A percentile compares a stretch with the other conserved stretches of the same genome.
These are phyloP conservation scores for Macrophya alboannulata DNA, from an alignment of 2,888 invertebrate genomes.

Conservation along the genomic window DNA sequence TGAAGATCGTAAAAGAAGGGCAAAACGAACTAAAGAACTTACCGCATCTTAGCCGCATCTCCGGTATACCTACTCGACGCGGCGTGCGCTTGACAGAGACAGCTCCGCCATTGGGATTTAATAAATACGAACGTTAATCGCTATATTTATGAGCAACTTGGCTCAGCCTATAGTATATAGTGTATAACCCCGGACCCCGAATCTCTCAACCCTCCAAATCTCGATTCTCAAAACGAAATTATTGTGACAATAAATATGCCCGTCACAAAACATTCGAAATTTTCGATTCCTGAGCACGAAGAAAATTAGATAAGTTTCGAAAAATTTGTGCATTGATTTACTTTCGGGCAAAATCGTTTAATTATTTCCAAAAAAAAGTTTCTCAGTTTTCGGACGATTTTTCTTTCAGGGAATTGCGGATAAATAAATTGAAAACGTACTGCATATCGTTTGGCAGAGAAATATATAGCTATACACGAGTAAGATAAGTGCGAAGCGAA, in stretches of 20 bases:
- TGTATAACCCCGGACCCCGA: neutral
- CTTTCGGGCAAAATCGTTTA: no score
- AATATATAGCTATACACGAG: no score
- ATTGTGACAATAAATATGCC: slow-evolving; percentile 28
- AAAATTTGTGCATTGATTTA: neutral
- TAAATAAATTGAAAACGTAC: no score
- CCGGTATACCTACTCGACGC: slow-evolving; percentile 42
- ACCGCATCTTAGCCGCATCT: slow-evolving; percentile 66
- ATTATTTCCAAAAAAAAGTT: no score
- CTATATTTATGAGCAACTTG: slow-evolving; percentile 75
- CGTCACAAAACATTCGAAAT: neutral
- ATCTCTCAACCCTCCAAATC: slow-evolving; percentile 9
- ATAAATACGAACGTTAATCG: slow-evolving; percentile 77
- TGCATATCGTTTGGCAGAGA: neutral
- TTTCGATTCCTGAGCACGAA: neutral
- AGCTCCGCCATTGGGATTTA: slow-evolving; percentile 70
- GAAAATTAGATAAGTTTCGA: neutral
- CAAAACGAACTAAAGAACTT: slow-evolving; percentile 57
- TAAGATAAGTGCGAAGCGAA: neutral
- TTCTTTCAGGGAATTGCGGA: no score
- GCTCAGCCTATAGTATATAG: slow-evolving; percentile 1
- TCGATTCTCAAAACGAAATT: slow-evolving; percentile 2
- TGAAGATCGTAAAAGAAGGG: slow-evolving; percentile 76
- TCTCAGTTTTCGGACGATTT: no score
- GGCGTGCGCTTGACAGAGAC: slow-evolving; percentile 54